Evolutionary conservation across 1,140 invertebrate genomes (phyloP).

Genomic region (Carposina sasakii): DNA sequence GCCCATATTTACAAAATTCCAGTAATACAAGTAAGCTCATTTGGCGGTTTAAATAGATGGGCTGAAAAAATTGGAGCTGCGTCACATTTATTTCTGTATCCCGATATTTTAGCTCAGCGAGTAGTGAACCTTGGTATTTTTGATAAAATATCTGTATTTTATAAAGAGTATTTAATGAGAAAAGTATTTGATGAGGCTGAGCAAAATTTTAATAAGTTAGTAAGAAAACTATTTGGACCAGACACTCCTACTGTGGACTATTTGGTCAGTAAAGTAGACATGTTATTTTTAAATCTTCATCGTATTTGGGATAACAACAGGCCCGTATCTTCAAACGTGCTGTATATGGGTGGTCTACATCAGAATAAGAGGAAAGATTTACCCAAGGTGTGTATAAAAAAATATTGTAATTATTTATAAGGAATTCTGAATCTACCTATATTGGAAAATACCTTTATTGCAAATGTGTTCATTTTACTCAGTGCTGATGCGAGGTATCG

Average conservation of each 20-base stretch:
- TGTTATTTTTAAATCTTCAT: slow-evolving; percentile 72
- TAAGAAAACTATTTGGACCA: slow-evolving; percentile 18
- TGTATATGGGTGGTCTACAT: slow-evolving; percentile 63
- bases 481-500: no score
- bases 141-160: slow-evolving; percentile 1
- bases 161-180: background rate
- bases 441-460: no score
- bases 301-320: slow-evolving; percentile 54
- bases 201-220: background rate
- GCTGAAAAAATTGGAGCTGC: no score
- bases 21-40: no score
- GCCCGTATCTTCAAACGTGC: slow-evolving; percentile 57
- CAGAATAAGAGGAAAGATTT: slow-evolving; percentile 42
- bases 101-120: no score
- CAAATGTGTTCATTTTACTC: no score
- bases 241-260: slow-evolving; percentile 44
- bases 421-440: background rate
- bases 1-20: no score
- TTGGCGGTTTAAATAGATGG: no score
- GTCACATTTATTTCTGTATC: no score
- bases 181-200: background rate
- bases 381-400: slow-evolving; percentile 25
- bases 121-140: slow-evolving; percentile 6
- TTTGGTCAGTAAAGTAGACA: slow-evolving; percentile 60
- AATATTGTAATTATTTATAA: background rate